Conservation (phyloP, 2,888 invertebrate species). For the Nudaria mundana region DNA sequence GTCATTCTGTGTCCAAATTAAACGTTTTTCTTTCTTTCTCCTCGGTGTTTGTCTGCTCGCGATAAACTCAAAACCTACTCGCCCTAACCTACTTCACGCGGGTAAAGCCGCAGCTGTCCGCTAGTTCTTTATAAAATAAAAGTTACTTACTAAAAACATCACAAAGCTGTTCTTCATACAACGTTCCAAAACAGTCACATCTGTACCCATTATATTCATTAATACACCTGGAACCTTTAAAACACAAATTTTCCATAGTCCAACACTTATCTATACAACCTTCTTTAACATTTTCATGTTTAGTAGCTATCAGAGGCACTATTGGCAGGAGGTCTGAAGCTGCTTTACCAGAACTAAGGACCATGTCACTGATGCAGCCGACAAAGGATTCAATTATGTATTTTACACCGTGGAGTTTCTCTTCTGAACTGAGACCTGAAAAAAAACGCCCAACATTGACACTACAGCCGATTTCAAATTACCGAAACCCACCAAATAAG, state of each 20-base stretch:
- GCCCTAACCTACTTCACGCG: no score
- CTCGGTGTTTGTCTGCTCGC: no score
- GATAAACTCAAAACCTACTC: no score
- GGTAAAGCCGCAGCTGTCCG: no score
- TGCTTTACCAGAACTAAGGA: slow-evolving; percentile 91
- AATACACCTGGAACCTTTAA: slow-evolving; percentile 92
- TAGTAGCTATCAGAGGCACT: slow-evolving; percentile 91
- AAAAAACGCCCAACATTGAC: slow-evolving; percentile 9
- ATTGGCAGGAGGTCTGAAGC: slow-evolving; percentile 91
- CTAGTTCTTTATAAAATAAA: no score
- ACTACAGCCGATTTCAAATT: no score
- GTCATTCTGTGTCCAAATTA: no score
- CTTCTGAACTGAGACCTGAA: slow-evolving; percentile 91
- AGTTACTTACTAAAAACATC: slow-evolving; percentile 91
- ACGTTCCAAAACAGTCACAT: slow-evolving; percentile 96
- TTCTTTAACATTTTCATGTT: slow-evolving; percentile 94
- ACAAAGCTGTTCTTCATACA: slow-evolving; percentile 95
- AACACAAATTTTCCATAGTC: slow-evolving; percentile 91
- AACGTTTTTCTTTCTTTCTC: no score
- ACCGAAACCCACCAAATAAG: no score
- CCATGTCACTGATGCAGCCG: slow-evolving; percentile 94
- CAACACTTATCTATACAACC: slow-evolving; percentile 93
- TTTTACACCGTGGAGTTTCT: slow-evolving; percentile 93
- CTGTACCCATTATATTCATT: slow-evolving; percentile 94
- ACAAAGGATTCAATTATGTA: slow-evolving; percentile 96